Evolutionary conservation across 2,888 invertebrate species (phyloP).

Genomic region (Macroteleia sp.): DNA sequence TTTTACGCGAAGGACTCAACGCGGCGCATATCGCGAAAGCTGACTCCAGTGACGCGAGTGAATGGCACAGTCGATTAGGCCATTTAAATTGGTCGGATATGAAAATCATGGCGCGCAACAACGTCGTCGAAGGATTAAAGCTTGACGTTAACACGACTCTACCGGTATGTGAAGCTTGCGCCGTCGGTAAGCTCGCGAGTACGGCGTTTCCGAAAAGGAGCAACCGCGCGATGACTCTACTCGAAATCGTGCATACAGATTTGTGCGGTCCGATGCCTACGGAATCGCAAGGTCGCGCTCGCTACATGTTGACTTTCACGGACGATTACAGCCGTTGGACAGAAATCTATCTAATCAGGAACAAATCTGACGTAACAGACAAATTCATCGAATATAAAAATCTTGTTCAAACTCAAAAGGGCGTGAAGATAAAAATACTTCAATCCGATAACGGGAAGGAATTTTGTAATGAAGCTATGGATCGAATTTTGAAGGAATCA

Average conservation of each 20-base stretch:
- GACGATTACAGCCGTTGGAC: conserved; percentile 2
- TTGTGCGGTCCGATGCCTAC: conserved; percentile 60
- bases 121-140: not conserved
- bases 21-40: not conserved
- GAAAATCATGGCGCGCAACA: conserved; percentile 4
- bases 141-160: not conserved
- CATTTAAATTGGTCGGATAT: conserved; percentile 7
- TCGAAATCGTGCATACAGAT: conserved; percentile 50
- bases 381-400: conserved; percentile 1
- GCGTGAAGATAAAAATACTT: conserved; percentile 1
- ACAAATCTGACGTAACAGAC: not conserved
- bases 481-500: not conserved
- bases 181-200: not conserved
- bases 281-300: conserved; percentile 4
- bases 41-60: not conserved
- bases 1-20: not conserved
- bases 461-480: conserved; percentile 14
- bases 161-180: not conserved
- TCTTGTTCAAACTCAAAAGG: conserved; percentile 1
- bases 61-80: not conserved
- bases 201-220: not conserved
- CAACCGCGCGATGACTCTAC: not conserved
- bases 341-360: not conserved
- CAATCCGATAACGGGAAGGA: conserved; percentile 27
- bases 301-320: conserved; percentile 27